Evolutionary conservation across 2,888 invertebrate genomes (phyloP), one percentile per base, ranked within the genome.

Genomic region (Nowickia ferox): DNA sequence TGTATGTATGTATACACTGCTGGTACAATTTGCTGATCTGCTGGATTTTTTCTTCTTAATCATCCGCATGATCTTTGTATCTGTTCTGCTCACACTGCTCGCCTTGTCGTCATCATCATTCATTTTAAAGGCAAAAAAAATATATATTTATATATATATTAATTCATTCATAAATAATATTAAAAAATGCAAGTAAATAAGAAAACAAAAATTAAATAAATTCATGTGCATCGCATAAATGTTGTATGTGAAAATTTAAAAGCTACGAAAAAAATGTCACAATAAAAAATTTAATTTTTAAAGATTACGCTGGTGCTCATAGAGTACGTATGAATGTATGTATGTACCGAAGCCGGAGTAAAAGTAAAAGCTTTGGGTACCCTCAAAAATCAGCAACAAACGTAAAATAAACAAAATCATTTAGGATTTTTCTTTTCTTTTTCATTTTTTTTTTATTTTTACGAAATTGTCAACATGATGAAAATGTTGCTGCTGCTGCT

Each of bases 151-250:
- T 30, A 30, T 30, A 6, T 30, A 30, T 30, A 30, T 30, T 51
- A 61, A 22, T 84, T 84, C 83, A 84, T 84, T 84, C 83, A 84
- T 84, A 78, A 83, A 83, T 79, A 59, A 61, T 68, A 17, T 42
- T 48, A 59, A 75, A 76, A 61, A 65, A 42, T 55, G 44, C 30
- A 76, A 55, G 40, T 66, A 46, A 53, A 57, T 40, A 69, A 61
- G 13, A 69, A 46, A 72, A 57, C 13, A 59, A 51, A 81, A 68
- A 66, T 61, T 0, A 30, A 30, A 30, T 68, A n/a, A 75, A 68
- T 59, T 66, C 66, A 78, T 78, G 19, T 78, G 72, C 51, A 77
- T 63, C 51, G 22, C 66, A 83, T 66, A 77, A 65, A 65, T 65
- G 53, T 69, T 69, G 78, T 38, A 51, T 61, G 53, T 22, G 44